Evolutionary conservation across 1,140 invertebrate species (phyloP).

Genomic region (Rhyzopertha dominica): DNA sequence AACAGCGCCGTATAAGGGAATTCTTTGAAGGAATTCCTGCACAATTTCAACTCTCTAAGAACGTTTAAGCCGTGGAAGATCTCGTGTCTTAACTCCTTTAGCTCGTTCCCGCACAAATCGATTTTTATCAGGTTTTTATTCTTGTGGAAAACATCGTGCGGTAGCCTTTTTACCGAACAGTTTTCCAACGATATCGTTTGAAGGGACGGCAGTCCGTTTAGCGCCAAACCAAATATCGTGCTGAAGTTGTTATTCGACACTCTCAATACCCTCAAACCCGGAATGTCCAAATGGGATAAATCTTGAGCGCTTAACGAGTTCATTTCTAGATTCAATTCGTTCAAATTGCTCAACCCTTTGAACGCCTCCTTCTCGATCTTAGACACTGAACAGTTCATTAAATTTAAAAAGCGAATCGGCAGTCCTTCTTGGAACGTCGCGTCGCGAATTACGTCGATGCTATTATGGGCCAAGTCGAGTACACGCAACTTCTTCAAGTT

Average conservation of each 20-base stretch:
- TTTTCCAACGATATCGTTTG: constrained; percentile 65
- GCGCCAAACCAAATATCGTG: constrained; percentile 58
- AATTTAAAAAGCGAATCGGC: constrained; percentile 53
- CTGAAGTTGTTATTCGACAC: constrained; percentile 75
- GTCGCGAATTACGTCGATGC: constrained; percentile 50
- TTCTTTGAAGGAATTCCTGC: constrained; percentile 64
- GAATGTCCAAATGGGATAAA: constrained; percentile 63
- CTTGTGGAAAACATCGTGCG: constrained; percentile 63
- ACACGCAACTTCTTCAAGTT: constrained; percentile 56
- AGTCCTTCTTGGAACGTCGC: constrained; percentile 57
- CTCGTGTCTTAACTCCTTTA: constrained; percentile 59
- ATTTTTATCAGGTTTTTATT: constrained; percentile 68
- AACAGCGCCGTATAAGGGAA: constrained; percentile 73
- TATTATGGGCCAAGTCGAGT: constrained; percentile 61
- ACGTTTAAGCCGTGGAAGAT: constrained; percentile 64
- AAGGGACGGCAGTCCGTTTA: constrained; percentile 69
- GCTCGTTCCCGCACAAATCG: constrained; percentile 64
- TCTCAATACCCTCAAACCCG: constrained; percentile 64
- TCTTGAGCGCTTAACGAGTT: constrained; percentile 67
- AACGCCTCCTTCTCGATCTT: constrained; percentile 62
- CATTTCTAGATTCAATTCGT: constrained; percentile 64
- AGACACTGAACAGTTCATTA: constrained; percentile 57
- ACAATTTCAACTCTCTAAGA: constrained; percentile 69
- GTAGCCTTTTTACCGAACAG: constrained; percentile 61
- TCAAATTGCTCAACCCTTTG: constrained; percentile 57